Evolutionary conservation across 1,140 invertebrate species (phyloP).

Genomic region (Melipona quadrifasciata): DNA sequence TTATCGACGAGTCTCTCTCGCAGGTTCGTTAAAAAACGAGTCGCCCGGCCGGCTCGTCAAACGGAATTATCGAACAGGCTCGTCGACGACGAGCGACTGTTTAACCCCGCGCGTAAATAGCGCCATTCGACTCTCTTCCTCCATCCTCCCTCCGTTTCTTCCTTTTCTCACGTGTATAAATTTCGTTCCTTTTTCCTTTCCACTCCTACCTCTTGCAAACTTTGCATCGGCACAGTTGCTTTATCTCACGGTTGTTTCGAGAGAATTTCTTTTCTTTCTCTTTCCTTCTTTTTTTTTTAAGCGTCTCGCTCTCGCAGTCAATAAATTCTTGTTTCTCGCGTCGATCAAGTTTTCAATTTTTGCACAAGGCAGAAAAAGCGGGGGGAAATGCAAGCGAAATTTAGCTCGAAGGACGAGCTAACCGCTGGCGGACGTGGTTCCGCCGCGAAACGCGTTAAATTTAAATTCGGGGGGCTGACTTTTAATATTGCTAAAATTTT

Average conservation of each 20-base stretch:
- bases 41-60: conserved; percentile 31
- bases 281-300: background rate
- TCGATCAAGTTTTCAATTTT: conserved; percentile 4
- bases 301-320: background rate
- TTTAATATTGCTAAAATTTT: background rate
- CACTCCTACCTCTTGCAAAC: background rate
- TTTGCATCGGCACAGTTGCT: background rate
- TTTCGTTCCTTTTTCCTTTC: no score
- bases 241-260: background rate
- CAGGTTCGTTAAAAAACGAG: conserved; percentile 63
- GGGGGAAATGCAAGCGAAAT: background rate
- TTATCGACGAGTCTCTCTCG: conserved; percentile 59
- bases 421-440: no score
- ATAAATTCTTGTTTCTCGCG: background rate
- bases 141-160: background rate
- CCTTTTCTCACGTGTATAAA: background rate
- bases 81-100: conserved; percentile 13
- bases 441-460: background rate
- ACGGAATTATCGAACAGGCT: conserved; percentile 31
- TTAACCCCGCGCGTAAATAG: conserved; percentile 2
- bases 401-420: background rate
- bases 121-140: no score
- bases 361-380: background rate
- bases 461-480: background rate
- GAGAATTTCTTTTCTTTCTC: background rate